Evolutionary conservation across 2,888 invertebrate genomes (phyloP).

Genomic region (Agonopterix alstromeriana): DNA sequence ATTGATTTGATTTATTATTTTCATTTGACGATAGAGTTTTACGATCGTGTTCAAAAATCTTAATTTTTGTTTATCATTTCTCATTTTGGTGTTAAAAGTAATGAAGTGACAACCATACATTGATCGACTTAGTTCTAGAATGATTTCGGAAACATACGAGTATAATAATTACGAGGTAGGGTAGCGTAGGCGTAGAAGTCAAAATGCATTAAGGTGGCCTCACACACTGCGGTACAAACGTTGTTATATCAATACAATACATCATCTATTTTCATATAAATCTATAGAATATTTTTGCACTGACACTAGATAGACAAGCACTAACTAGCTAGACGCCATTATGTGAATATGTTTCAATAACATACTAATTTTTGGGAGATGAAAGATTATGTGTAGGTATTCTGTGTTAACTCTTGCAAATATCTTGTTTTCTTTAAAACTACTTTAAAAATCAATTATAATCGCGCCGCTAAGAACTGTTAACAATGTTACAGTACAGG

Average conservation of each 20-base stretch:
- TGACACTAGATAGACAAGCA: slow-evolving; percentile 45
- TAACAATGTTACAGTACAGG: too few species aligned
- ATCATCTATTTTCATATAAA: slow-evolving; percentile 59
- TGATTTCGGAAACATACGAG: too few species aligned
- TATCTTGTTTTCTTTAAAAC: too few species aligned
- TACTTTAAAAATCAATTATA: too few species aligned
- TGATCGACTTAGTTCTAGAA: too few species aligned
- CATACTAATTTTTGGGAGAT: too few species aligned
- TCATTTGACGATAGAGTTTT: too few species aligned
- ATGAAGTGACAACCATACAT: slow-evolving; percentile 1
- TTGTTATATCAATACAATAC: slow-evolving; percentile 44
- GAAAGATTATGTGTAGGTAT: too few species aligned
- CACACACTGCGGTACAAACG: slow-evolving; percentile 56
- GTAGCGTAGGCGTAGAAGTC: slow-evolving; percentile 6
- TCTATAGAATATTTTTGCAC: slow-evolving; percentile 67
- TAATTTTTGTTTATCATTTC: slow-evolving; percentile 1
- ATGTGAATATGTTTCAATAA: background rate
- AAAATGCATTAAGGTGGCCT: slow-evolving; percentile 31
- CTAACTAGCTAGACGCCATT: slow-evolving; percentile 21
- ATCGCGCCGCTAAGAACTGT: too few species aligned
- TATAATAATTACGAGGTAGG: background rate
- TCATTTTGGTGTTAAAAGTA: slow-evolving; percentile 1
- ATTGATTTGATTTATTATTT: slow-evolving; percentile 9
- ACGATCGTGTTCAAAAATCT: slow-evolving; percentile 1
- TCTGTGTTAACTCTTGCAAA: too few species aligned